Conservation (phyloP, 53 echinoderm and acorn worm genomes). For the Paelopatides confundens region DNA sequence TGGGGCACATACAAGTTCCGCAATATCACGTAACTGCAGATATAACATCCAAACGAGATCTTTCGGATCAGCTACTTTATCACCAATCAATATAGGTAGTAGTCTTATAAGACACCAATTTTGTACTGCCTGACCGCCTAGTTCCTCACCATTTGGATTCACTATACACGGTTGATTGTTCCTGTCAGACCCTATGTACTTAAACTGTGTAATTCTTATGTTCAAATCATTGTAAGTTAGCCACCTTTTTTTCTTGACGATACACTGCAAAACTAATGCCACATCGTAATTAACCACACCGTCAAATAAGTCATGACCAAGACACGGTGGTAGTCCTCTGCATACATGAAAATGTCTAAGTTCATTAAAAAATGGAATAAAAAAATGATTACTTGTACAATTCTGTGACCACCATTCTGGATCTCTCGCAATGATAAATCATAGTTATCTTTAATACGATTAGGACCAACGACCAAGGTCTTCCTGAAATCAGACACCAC, state of each 20-base stretch:
- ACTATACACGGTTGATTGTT: slow-evolving; percentile 57
- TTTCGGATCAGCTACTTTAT: too few relatives aligned
- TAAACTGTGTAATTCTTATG: slow-evolving; percentile 36
- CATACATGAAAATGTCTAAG: slow-evolving; percentile 65
- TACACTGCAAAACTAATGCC: slow-evolving; percentile 38
- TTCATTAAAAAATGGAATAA: slow-evolving; percentile 58
- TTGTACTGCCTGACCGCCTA: slow-evolving; percentile 75
- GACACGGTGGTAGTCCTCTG: slow-evolving; percentile 62
- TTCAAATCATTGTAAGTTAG: slow-evolving; percentile 57
- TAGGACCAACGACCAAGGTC: neutral
- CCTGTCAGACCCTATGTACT: slow-evolving; percentile 41
- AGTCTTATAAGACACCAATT: slow-evolving; percentile 72
- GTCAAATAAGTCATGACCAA: slow-evolving; percentile 73
- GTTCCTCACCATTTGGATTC: slow-evolving; percentile 29
- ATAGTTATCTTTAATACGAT: slow-evolving; percentile 25
- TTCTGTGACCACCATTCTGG: neutral
- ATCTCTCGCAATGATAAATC: slow-evolving; percentile 12
- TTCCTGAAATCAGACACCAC: too few relatives aligned
- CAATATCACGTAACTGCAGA: too few relatives aligned
- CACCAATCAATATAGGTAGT: too few relatives aligned
- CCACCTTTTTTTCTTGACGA: slow-evolving; percentile 48
- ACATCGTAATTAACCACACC: slow-evolving; percentile 58
- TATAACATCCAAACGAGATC: too few relatives aligned
- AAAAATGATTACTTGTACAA: neutral
- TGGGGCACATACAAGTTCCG: too few relatives aligned